phyloP scores from a whole-genome alignment of 92 coral and sea anemone genomes.

The Umimayanthus kanabou region DNA sequence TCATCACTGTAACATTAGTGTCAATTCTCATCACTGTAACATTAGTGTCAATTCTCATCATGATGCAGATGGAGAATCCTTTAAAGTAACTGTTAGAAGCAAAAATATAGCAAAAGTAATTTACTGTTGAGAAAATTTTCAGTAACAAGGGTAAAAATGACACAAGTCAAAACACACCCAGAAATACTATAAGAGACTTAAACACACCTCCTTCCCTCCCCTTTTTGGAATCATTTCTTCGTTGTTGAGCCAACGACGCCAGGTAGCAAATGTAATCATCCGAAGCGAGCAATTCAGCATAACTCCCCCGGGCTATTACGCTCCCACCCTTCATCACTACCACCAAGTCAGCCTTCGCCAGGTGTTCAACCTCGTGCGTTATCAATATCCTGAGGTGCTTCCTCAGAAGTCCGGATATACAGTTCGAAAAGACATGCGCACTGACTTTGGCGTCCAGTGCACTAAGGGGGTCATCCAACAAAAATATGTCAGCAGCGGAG shows the following conservation, averaged over 20 bases:
- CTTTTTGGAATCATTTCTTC: background rate
- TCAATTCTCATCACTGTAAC: too few species aligned
- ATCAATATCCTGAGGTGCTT: background rate
- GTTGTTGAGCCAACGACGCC: background rate
- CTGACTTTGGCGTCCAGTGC: background rate
- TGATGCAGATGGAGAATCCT: too few species aligned
- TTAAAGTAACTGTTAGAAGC: too few species aligned
- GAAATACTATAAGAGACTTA: too few species aligned
- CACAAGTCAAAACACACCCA: too few species aligned
- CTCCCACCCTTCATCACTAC: background rate
- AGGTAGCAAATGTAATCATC: background rate
- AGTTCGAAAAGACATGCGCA: background rate
- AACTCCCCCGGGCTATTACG: background rate
- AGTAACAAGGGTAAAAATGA: too few species aligned
- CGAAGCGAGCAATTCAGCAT: background rate
- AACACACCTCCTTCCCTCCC: background rate
- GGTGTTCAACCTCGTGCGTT: background rate
- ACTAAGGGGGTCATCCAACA: constrained; percentile 6
- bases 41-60: too few species aligned
- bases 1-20: too few species aligned
- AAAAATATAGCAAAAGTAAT: too few species aligned
- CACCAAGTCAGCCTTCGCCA: background rate
- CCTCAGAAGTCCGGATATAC: constrained; percentile 5
- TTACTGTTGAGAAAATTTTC: too few species aligned
- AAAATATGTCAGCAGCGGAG: background rate